phyloP scores from a whole-genome alignment of 1,140 invertebrate species.

The Thaumetopoea pityocampa region DNA sequence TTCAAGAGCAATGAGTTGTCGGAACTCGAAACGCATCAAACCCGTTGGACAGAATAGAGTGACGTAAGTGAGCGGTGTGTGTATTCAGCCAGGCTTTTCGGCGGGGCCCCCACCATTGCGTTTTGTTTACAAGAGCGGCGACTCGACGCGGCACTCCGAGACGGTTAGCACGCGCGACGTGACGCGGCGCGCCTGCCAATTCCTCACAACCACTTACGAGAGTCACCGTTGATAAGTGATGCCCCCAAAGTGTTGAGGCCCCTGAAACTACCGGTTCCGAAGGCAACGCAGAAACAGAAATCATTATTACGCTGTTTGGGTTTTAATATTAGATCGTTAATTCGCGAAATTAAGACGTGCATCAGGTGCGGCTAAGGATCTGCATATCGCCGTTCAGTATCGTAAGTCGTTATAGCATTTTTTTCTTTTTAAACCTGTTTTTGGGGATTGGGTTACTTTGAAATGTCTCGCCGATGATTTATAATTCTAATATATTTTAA shows the following conservation, averaged over 20 bases:
- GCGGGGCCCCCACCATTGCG: conserved; percentile 65
- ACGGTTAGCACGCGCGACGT: conserved; percentile 50
- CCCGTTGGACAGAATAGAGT: conserved; percentile 29
- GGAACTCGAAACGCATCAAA: conserved; percentile 13
- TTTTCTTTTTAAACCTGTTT: conserved; percentile 37
- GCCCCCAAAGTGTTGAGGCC: conserved; percentile 27
- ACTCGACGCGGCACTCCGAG: conserved; percentile 56
- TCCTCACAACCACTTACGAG: conserved; percentile 8
- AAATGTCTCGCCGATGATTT: conserved; percentile 36
- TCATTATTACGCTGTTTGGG: conserved; percentile 13
- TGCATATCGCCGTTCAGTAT: conserved; percentile 29
- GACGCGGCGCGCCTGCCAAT: conserved; percentile 32
- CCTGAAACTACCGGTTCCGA: conserved; percentile 25
- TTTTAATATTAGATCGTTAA: conserved; percentile 20
- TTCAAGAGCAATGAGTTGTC: conserved; percentile 13
- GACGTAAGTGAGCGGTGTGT: conserved; percentile 68
- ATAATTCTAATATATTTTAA: too few relatives aligned
- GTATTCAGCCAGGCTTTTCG: conserved; percentile 63
- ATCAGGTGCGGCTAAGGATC: conserved; percentile 29
- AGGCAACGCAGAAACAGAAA: conserved; percentile 13
- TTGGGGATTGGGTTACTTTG: conserved; percentile 23
- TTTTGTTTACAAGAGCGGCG: conserved; percentile 67
- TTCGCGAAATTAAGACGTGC: conserved; percentile 24
- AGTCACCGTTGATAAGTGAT: conserved; percentile 42
- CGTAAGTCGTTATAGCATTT: conserved; percentile 38